Evolutionary conservation across 92 coral and sea anemone genomes (phyloP), one percentile per base, ranked within the genome.

Genomic region (Heliopora coerulea): DNA sequence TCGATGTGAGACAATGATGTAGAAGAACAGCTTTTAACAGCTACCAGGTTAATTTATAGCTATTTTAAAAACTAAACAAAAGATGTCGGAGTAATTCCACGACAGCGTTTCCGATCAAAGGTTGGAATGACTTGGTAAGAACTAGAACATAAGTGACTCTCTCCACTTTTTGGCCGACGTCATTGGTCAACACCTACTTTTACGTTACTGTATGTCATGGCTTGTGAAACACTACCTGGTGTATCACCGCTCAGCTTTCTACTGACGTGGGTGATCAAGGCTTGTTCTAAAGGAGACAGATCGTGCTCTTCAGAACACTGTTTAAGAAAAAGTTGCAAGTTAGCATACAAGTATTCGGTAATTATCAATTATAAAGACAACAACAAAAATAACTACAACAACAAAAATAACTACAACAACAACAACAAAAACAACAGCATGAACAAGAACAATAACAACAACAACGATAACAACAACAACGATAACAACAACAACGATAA

Each of bases 271-370:
- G 96, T 83, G 27, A 96, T 74, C 33, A 95, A 62, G 6, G 99
- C 90, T 65, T 93, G 95, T 60, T 93, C 98, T 79, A 93, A 56
- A 19, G 98, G 98, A 7, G 98, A 87, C 48, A 89, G 84, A 44
- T 87, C 82, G 27, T 87, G 88, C 26, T 54, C 42, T 33, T 50
- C 62, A 23, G 77, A 52, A n/a, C 83, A 86, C 98, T 93, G 60
- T 13, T 15, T 28, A 56, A 15, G 2, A 73, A 39, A 19, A 31
- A 72, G 14, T 40, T 28, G 9, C 0, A 25, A 54, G 7, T 48
- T 20, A 24, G 24, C 4, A 3, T 18, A 27, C 15, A 7, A 46
- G 15, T 7, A 46, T 8, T 46, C 12, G 42, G 42, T 46, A 8
- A 46, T 46, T 10, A 46, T 46, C 17, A 46, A 37, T 37, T 4